Evolutionary conservation across 1,140 invertebrate genomes (phyloP).

Genomic region (Drosophila parabipectinata): DNA sequence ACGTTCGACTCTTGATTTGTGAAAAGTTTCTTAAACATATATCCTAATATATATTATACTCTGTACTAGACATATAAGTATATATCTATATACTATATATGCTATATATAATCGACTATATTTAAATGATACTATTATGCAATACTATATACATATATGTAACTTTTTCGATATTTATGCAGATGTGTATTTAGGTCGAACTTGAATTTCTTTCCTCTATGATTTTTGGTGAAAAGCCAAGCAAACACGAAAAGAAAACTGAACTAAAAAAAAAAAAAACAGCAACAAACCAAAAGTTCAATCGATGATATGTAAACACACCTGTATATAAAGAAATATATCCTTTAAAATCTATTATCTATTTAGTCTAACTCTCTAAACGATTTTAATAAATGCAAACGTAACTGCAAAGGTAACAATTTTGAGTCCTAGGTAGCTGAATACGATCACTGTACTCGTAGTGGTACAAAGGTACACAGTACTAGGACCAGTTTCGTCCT

Average conservation of each 20-base stretch:
- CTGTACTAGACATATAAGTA: conserved; percentile 50
- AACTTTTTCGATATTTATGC: conserved; percentile 77
- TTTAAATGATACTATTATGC: conserved; percentile 33
- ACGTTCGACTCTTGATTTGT: conserved; percentile 7
- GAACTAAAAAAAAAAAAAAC: conserved; percentile 36
- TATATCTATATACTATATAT: conserved; percentile 64
- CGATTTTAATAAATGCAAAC: conserved; percentile 10
- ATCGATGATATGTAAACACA: conserved; percentile 29
- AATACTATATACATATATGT: conserved; percentile 54
- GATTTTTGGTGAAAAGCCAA: conserved; percentile 51
- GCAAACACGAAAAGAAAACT: conserved; percentile 29
- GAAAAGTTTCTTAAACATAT: conserved; percentile 8
- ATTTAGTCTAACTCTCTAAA: conserved; percentile 4
- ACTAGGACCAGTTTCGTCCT: conserved; percentile 2
- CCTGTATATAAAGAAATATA: conserved; percentile 22
- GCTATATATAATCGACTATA: conserved; percentile 68
- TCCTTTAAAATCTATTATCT: neutral
- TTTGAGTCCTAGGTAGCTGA: conserved; percentile 30
- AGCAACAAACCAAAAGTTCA: conserved; percentile 74
- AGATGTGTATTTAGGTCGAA: conserved; percentile 74
- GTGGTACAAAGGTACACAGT: conserved; percentile 9
- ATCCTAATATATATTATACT: conserved; percentile 29
- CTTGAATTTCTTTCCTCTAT: conserved; percentile 64
- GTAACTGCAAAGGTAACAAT: conserved; percentile 14
- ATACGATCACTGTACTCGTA: conserved; percentile 2